These are phyloP conservation scores for Drosophila orosa DNA, from an alignment of 1,140 invertebrate genomes.

Conservation along the genomic window DNA sequence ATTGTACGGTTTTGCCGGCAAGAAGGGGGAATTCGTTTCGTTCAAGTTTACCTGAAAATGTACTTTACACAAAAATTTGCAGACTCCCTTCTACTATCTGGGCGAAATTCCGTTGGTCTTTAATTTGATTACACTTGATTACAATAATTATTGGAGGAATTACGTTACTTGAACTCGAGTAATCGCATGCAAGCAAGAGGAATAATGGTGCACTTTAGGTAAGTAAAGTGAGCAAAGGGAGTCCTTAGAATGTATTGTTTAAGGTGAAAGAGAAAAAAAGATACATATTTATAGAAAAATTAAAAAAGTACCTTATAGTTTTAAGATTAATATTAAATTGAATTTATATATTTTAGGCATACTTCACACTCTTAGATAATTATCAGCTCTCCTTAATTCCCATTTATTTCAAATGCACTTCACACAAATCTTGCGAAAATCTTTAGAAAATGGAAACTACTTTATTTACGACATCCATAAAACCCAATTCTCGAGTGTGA, in stretches of 20 bases:
- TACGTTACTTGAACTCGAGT: conserved; percentile 35
- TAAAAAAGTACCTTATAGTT: background rate
- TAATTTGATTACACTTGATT: conserved; percentile 78
- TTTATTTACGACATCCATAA: conserved; percentile 33
- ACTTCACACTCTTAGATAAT: background rate
- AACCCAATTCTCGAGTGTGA: conserved; percentile 54
- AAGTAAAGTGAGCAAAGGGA: background rate
- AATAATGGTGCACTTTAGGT: conserved; percentile 31
- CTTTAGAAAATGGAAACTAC: conserved; percentile 11
- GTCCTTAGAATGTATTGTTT: background rate
- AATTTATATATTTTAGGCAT: background rate
- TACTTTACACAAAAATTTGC: conserved; percentile 28
- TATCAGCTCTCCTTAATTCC: background rate
- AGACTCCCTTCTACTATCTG: conserved; percentile 21
- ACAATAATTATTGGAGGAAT: conserved; percentile 59
- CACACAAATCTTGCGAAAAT: conserved; percentile 31
- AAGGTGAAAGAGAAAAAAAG: background rate
- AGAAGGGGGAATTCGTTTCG: conserved; percentile 1
- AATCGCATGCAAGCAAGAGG: conserved; percentile 10
- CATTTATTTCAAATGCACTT: conserved; percentile 32
- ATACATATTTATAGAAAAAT: background rate
- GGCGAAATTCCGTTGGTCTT: conserved; percentile 37
- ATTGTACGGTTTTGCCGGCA: conserved; percentile 43
- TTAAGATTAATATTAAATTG: background rate
- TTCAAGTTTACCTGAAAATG: conserved; percentile 34